Evolutionary conservation across 2,797 vertebrate species (phyloP).

Genomic region (Ctenopoma kingsleyae): DNA sequence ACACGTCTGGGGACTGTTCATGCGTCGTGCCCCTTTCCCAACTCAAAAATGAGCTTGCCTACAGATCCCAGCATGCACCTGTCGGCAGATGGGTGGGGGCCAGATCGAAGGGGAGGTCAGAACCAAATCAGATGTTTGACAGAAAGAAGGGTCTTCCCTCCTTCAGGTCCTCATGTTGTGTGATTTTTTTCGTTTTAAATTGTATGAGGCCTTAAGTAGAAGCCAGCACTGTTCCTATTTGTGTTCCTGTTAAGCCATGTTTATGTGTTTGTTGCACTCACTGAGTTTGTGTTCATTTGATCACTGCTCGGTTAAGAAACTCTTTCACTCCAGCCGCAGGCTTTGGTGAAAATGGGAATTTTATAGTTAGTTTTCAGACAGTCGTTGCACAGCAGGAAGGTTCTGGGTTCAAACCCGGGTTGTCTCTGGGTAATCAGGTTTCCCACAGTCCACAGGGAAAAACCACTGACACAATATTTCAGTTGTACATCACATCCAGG

Average conservation of each 20-base stretch:
- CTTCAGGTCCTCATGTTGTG: constrained; percentile 44
- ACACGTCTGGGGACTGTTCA: constrained; percentile 36
- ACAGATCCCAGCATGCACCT: constrained; percentile 78
- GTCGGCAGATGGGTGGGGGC: constrained; percentile 40
- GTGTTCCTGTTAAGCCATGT: constrained; percentile 46
- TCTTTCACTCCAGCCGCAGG: constrained; percentile 5
- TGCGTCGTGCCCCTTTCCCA: constrained; percentile 18
- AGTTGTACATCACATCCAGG: constrained; percentile 9
- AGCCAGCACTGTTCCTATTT: constrained; percentile 57
- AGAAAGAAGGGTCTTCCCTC: background rate
- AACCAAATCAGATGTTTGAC: constrained; percentile 25
- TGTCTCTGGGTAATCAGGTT: background rate
- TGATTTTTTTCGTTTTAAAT: constrained; percentile 36
- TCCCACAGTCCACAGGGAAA: constrained; percentile 5
- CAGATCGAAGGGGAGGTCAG: constrained; percentile 16
- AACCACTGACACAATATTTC: constrained; percentile 17
- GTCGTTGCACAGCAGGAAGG: background rate
- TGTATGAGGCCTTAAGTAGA: constrained; percentile 66
- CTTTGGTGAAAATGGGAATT: background rate
- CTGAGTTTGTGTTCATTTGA: constrained; percentile 8
- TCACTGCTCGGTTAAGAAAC: constrained; percentile 15
- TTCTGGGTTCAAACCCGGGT: background rate
- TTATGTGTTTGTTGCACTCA: constrained; percentile 53
- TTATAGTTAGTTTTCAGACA: background rate
- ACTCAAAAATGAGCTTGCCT: constrained; percentile 34